Conservation (phyloP, 1,140 invertebrate genomes). For the Thaumetopoea pityocampa region DNA sequence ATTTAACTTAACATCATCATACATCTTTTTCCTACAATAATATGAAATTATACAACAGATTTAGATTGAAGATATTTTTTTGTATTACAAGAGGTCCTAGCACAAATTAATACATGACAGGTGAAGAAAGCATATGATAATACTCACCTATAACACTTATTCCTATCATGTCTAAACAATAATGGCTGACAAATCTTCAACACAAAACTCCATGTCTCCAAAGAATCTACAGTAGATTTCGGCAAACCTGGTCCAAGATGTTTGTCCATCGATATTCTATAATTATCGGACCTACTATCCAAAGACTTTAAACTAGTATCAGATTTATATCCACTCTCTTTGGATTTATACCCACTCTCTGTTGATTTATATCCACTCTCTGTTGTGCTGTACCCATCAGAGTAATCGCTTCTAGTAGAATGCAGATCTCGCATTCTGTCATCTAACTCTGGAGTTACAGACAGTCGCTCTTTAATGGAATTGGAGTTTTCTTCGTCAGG, state of each 20-base stretch:
- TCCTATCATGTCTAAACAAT: constrained; percentile 61
- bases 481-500: constrained; percentile 36
- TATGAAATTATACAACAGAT: too few species aligned
- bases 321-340: constrained; percentile 38
- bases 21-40: too few species aligned
- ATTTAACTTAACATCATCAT: too few species aligned
- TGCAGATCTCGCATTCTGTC: constrained; percentile 34
- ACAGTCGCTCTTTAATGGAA: constrained; percentile 24
- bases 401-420: constrained; percentile 26
- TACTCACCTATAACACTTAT: constrained; percentile 63
- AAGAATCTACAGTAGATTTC: constrained; percentile 44
- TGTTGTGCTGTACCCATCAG: constrained; percentile 34
- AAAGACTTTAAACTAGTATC: constrained; percentile 20
- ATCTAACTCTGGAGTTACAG: constrained; percentile 52
- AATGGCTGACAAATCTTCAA: constrained; percentile 66
- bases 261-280: constrained; percentile 44
- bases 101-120: too few species aligned
- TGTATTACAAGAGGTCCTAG: too few species aligned
- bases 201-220: constrained; percentile 65
- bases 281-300: constrained; percentile 31
- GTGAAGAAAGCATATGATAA: too few species aligned
- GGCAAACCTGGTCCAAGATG: constrained; percentile 39
- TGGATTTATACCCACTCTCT: constrained; percentile 33
- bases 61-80: too few species aligned
- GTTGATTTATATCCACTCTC: constrained; percentile 43